Base-by-base conservation (phyloP, 2,113 vertebrate species). In the Cheirogaleus medius region DNA sequence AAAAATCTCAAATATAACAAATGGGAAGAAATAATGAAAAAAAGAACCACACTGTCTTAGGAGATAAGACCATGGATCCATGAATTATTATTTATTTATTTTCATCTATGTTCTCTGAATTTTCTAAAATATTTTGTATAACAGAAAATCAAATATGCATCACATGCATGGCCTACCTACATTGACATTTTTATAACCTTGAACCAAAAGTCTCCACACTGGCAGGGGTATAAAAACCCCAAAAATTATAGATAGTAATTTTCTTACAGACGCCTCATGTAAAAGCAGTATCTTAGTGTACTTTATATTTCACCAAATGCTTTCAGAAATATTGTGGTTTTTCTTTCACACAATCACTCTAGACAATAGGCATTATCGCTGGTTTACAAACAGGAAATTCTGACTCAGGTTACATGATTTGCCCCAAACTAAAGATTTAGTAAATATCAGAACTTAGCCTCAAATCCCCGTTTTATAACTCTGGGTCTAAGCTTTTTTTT, bases 381-480 rank as follows among this genome's bases (percentile, higher is more conserved):
- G 6, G 87, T 94, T 96, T 71, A 84, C 17, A 95, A 42, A 68
- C 3, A 52, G 18, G 17, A 90, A 74, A 82, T 73, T 92, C 42
- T 86, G 52, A 95, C n/a, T 94, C 17, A 91, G 34, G 66, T 96
- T 89, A 93, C 95, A 37, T 17, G 12, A 81, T 37, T 84, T 95
- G 21, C 1, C 32, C 10, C 15, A 89, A 42, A 83, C 4, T 8
- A 17, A 93, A 74, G 86, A 81, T 77, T 87, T 81, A 93, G 89
- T 86, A 96, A 93, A 96, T 76, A 49, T 91, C 73, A 96, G 4
- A 91, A 44, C 5, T 74, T 49, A 96, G 47, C 47, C 29, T 93
- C 87, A 89, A 91, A 96, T 85, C 27, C 34, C 25, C 0, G n/a
- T 64, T 69, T 91, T 52, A 88, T 91, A 93, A 86, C 71, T 89